phyloP scores from a whole-genome alignment of 2,113 vertebrate genomes.

The Aegotheles bennettii region DNA sequence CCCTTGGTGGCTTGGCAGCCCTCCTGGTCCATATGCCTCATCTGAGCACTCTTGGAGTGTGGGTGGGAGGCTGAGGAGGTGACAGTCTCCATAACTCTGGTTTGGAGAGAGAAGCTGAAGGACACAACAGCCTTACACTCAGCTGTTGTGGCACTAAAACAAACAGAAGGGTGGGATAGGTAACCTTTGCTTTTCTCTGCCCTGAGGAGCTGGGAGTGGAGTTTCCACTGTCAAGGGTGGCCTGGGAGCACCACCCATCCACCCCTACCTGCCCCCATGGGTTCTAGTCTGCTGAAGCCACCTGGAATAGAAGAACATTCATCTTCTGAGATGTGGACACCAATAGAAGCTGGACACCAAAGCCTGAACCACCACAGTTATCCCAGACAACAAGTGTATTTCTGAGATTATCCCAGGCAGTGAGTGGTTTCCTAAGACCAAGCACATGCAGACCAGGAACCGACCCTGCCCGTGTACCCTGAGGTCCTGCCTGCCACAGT shows the following conservation, averaged over 20 bases:
- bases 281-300: background rate
- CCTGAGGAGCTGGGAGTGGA: background rate
- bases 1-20: background rate
- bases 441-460: too few relatives aligned
- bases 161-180: background rate
- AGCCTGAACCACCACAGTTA: background rate
- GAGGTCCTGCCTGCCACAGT: rapidly evolving
- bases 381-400: background rate
- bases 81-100: background rate
- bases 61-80: background rate
- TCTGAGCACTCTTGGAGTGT: too few relatives aligned
- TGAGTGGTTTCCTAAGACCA: background rate
- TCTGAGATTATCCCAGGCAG: background rate
- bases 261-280: background rate
- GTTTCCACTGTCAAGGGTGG: background rate
- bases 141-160: background rate
- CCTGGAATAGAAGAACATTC: background rate
- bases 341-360: background rate
- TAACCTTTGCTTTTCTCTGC: background rate
- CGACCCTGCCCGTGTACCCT: rapidly evolving
- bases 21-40: rapidly evolving
- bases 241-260: background rate
- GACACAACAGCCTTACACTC: background rate
- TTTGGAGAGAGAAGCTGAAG: background rate
- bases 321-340: background rate